Evolutionary conservation across 2,888 invertebrate genomes (phyloP), one percentile per base, ranked within the genome.

Genomic region (Plusia festucae): DNA sequence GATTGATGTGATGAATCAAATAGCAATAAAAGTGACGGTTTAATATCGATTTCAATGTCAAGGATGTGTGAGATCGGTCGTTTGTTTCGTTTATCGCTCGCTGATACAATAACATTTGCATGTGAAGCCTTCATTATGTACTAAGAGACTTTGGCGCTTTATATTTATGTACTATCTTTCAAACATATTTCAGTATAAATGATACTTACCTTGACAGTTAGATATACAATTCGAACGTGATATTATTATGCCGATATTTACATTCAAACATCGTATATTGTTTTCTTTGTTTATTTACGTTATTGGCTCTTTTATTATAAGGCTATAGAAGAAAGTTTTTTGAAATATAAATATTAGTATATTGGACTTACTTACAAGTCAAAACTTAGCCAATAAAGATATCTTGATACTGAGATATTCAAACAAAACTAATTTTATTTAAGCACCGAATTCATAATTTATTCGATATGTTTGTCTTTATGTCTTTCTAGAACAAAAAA

Each of bases 1-100:
- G 53, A 52, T 34, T 65, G 65, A 65, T 8, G 20, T 60, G 70
- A 66, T 61, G 70, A 73, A 71, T 68, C 66, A 71, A 75, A 70
- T 55, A 58, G 54, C 60, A 59, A 64, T 66, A 70, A 61, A 40
- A 75, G 44, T 52, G 59, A 53, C n/a, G 52, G 66, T 55, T 58
- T 61, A 60, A 72, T 83, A 83, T 84, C 72, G 74, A 79, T 76
- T 84, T 73, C 76, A 77, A 72, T 76, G 81, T 78, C 68, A 75
- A 83, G 79, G 70, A 76, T 64, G 68, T 73, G 63, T 63, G 60
- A 70, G 68, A 70, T 64, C 61, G 65, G 59, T 76, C 68, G 69
- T 67, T 79, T 71, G 64, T 68, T 68, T 56, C 24, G 67, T 64
- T 70, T 78, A 80, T 79, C 78, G 49, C 58, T 27, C 56, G 51